phyloP scores from a whole-genome alignment of 2,888 invertebrate species.

The Drosophila kambysellisi region DNA sequence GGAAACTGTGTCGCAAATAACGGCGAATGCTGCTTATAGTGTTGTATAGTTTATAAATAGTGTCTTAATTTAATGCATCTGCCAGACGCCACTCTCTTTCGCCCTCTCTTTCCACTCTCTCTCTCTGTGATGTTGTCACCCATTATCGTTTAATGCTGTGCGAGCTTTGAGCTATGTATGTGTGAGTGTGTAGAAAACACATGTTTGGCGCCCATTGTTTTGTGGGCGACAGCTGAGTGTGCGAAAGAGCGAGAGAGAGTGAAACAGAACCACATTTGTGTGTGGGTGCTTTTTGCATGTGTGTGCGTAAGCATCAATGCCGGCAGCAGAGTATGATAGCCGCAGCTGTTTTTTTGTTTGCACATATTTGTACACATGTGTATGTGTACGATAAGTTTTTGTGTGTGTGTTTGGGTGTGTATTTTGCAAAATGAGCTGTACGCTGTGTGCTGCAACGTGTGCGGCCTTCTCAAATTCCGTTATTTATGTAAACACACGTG shows the following conservation, averaged over 20 bases:
- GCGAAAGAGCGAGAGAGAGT: conserved; percentile 69
- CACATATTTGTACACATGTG: conserved; percentile 23
- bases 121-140: conserved; percentile 54
- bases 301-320: conserved; percentile 44
- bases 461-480: conserved; percentile 75
- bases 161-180: conserved; percentile 9
- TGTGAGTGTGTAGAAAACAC: conserved; percentile 64
- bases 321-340: conserved; percentile 42
- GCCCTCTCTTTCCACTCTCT: conserved; percentile 30
- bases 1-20: conserved; percentile 29
- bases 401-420: conserved; percentile 11
- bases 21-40: conserved; percentile 7
- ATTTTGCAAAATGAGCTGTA: conserved; percentile 42
- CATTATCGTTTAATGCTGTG: conserved; percentile 42
- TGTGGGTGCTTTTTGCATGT: conserved; percentile 18
- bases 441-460: conserved; percentile 55
- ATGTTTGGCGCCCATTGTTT: conserved; percentile 74
- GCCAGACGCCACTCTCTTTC: conserved; percentile 5
- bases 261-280: conserved; percentile 46
- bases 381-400: not conserved
- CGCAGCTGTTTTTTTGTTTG: conserved; percentile 63
- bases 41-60: conserved; percentile 40
- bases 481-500: conserved; percentile 40
- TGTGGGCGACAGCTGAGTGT: conserved; percentile 71
- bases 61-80: conserved; percentile 40